A percentile compares a stretch with the other conserved stretches of the same genome.
Evolutionary conservation across 2,888 invertebrate species (phyloP).

Genomic region (Torymus tubicola): DNA sequence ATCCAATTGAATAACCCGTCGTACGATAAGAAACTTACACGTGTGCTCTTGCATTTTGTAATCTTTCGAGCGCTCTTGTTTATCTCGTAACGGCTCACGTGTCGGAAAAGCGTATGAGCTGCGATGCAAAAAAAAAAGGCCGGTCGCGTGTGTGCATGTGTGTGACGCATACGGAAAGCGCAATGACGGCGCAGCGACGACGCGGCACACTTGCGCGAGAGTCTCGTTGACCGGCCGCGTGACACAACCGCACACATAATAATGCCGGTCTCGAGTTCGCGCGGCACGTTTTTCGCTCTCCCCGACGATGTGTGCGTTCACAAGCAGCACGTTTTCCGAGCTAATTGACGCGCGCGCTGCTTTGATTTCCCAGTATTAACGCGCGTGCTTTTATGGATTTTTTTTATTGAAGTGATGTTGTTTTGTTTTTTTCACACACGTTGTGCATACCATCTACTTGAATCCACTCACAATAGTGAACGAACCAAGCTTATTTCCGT

Average conservation of each 20-base stretch:
- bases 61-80: too few relatives aligned
- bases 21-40: too few relatives aligned
- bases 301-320: too few relatives aligned
- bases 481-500: too few relatives aligned
- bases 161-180: slow-evolving; percentile 61
- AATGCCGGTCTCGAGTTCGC: slow-evolving; percentile 26
- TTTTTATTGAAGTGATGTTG: too few relatives aligned
- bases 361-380: not conserved
- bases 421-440: too few relatives aligned
- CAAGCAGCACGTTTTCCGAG: not conserved
- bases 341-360: not conserved
- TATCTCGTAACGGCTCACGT: too few relatives aligned
- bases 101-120: too few relatives aligned
- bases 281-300: slow-evolving; percentile 16
- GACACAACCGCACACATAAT: slow-evolving; percentile 31
- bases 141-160: not conserved
- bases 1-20: too few relatives aligned
- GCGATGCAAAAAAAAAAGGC: not conserved
- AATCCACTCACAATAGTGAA: too few relatives aligned
- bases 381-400: not conserved
- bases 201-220: slow-evolving; percentile 45
- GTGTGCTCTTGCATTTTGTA: too few relatives aligned
- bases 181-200: not conserved
- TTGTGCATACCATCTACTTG: too few relatives aligned
- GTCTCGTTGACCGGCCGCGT: slow-evolving; percentile 51